phyloP scores from a whole-genome alignment of 2,113 vertebrate genomes.

The Ptilorrhoa leucosticta region DNA sequence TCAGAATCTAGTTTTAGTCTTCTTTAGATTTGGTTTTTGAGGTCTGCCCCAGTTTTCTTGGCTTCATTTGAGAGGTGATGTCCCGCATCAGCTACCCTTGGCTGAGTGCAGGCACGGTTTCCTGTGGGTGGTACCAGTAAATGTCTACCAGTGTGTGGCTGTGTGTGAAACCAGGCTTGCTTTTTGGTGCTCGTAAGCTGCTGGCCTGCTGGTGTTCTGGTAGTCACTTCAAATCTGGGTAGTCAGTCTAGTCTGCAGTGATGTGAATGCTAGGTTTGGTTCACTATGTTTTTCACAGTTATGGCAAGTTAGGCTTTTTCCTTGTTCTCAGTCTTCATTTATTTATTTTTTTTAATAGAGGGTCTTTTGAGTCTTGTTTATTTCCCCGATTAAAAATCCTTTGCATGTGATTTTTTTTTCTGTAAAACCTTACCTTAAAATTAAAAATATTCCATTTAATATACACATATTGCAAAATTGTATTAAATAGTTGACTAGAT shows the following conservation, averaged over 20 bases:
- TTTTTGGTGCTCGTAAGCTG: not conserved
- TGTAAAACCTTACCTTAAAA: not conserved
- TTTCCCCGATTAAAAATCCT: not conserved
- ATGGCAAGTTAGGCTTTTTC: not conserved
- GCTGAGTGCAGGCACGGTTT: not conserved
- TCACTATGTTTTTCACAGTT: not conserved
- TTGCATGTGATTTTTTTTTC: not conserved
- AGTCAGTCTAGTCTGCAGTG: not conserved
- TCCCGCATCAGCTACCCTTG: not conserved
- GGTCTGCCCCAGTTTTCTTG: not conserved
- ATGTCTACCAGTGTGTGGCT: not conserved
- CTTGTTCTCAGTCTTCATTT: not conserved
- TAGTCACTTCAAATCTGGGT: not conserved
- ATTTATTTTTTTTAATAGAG: not conserved
- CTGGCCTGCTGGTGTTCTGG: not conserved
- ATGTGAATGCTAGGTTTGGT: not conserved
- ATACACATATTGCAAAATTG: not conserved
- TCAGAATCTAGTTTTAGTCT: not conserved
- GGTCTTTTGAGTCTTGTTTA: not conserved
- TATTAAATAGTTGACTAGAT: not conserved
- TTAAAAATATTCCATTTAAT: not conserved
- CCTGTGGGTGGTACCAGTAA: not conserved
- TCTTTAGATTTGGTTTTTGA: not conserved
- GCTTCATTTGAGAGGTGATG: not conserved
- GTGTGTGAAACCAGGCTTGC: not conserved